Evolutionary conservation across 2,113 vertebrate species (phyloP), one percentile per base, ranked within the genome.

Genomic region (Benthochromis sp.): DNA sequence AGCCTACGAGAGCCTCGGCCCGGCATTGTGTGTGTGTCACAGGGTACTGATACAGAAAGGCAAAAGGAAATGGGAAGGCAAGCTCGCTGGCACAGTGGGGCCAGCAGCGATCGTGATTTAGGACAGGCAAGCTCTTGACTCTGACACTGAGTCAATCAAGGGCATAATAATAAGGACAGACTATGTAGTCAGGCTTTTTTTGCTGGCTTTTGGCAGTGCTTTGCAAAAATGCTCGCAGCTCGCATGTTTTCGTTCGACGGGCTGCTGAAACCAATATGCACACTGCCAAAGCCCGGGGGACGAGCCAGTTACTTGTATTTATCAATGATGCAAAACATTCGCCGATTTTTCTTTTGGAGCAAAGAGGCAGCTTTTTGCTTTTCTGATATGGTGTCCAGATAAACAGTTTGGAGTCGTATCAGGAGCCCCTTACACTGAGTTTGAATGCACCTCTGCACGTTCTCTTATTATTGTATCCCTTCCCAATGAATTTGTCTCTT

Each of bases 1-100:
- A 86, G 91, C 93, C 92, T 90, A 88, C 73, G 88, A 92, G 93
- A 93, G 91, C 90, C 90, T 94, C 80, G 87, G 94, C 93, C 90
- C 83, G 89, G 92, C 94, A 94, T 96, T 95, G 94, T 96, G 96
- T 96, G 95, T 85, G 94, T 95, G 94, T 96, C 95, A 96, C 92
- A 84, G 94, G 90, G 93, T 89, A 90, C 92, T 91, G 95, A 94
- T 94, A 92, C 88, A 92, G 90, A 92, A 85, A 88, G 91, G 90
- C 57, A 31, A 87, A 83, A 81, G 89, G 88, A 89, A 92, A 91
- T 80, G 84, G 89, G 88, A 87, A 90, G 69, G 57, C 43, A 78
- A 81, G 79, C 85, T 88, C 6, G 38, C 89, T 50, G 86, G 89
- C 89, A 83, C 84, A 69, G 86, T 24, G 84, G 86, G 86, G 89